Base-by-base conservation (phyloP, 1,140 invertebrate species). In the Steinernema khuongi region DNA sequence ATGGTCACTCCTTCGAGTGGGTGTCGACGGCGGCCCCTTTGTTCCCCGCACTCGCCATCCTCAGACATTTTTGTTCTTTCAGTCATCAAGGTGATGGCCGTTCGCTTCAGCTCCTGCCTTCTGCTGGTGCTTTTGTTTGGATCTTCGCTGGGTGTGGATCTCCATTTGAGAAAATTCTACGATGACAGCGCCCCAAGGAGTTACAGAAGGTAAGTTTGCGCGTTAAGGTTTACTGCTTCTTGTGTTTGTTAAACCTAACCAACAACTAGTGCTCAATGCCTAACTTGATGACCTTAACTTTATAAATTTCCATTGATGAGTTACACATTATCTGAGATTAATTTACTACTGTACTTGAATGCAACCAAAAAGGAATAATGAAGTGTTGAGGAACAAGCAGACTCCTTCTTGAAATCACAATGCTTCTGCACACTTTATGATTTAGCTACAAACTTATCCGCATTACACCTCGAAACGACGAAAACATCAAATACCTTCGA, bases 381-480 rank as follows among this genome's bases (percentile, higher is more conserved):
- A n/a, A n/a, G n/a, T n/a, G n/a, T n/a, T n/a, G n/a, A n/a, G n/a
- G n/a, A n/a, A n/a, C n/a, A n/a, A n/a, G n/a, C n/a, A n/a, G n/a
- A n/a, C n/a, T n/a, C n/a, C n/a, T n/a, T n/a, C n/a, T n/a, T 31
- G 31, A 74, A 28, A 19, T 70, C 26, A 71, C 18, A 1, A 0
- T 31, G 43, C 26, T n/a, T 67, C n/a, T 22, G 19, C 30, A 26
- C 29, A 18, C 17, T 50, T 7, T 41, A 14, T 31, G 67, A 73
- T 79, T 73, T 60, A 83, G 81, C 31, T 83, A 81, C 72, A 83
- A 83, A 75, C 60, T 83, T 41, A 79, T 84, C 30, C 77, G 81
- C 26, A 79, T 83, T 26, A 83, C 75, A 68, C 82, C 81, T 14
- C 67, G 80, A 26, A 83, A 67, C 22, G 79, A 82, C 33, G 72